Base-by-base conservation (phyloP, 1,140 invertebrate genomes). In the Cydia fagiglandana region DNA sequence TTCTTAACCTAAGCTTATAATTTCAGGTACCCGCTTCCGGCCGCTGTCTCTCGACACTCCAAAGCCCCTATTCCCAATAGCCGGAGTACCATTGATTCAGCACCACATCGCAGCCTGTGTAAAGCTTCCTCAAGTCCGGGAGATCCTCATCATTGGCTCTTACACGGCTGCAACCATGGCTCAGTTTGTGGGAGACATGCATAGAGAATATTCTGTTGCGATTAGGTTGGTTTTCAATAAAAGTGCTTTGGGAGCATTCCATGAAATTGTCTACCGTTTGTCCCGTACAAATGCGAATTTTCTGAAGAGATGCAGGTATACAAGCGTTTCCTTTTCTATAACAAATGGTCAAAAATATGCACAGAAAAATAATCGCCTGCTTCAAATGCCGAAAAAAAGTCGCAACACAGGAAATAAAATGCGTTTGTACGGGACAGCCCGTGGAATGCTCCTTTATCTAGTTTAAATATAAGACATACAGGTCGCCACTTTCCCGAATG, bases 21-120 rank as follows among this genome's bases (percentile, higher is more conserved):
- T 80, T 88, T 80, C 87, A 99, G 98, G 98, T 13, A 99, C 99
- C 12, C 94, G 99, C 75, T 99, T 99, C 90, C 95, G 99, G 5
- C 99, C 99, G 0, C 93, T 99, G 4, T 99, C 98, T 0, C 91
- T 99, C 78, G 98, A 99, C 87, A 96, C 98, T 50, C 99, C 99
- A 4, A 99, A 99, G 87, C 99, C 99, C 0, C 86, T 99, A 6
- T 99, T 99, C 91, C 98, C 98, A 5, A 96, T 99, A 17, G 99
- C 98, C 77, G 99, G 99, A 1, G 93, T 98, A 30, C 98, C 98
- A 2, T 94, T 98, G 80, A 98, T 99, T 79, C 98, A 99, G 84
- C 99, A 99, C 93, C 98, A 99, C 82, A 99, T 99, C 76, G 98
- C 99, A 93, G 98, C 98, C 78, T 99, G 98, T 89, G 94, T 95